phyloP scores from a whole-genome alignment of 2,888 invertebrate genomes.

The Oxystoma pomonae region DNA sequence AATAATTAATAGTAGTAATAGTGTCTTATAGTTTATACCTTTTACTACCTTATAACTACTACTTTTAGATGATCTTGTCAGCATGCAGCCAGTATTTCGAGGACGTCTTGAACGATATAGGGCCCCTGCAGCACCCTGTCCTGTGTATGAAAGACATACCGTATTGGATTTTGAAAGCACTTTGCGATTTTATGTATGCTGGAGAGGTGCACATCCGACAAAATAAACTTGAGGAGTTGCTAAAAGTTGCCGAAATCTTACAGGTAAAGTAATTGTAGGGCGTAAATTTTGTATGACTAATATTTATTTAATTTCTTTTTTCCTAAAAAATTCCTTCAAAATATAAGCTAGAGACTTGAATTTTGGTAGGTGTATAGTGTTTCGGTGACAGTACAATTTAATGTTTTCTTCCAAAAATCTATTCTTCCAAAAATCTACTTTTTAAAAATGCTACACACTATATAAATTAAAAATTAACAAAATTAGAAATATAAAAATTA shows the following conservation, averaged over 20 bases:
- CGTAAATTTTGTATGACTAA: neutral
- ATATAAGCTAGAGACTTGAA: neutral
- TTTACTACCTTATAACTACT: too few relatives aligned
- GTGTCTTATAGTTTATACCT: too few relatives aligned
- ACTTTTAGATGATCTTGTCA: conserved; percentile 50
- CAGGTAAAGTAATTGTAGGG: conserved; percentile 36
- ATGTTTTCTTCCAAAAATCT: too few relatives aligned
- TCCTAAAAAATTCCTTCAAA: neutral
- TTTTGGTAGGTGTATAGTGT: too few relatives aligned
- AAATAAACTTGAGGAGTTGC: conserved; percentile 47
- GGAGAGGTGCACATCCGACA: conserved; percentile 52
- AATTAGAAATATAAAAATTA: too few relatives aligned
- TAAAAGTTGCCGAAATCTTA: conserved; percentile 49
- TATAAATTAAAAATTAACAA: too few relatives aligned
- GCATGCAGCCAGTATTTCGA: conserved; percentile 53
- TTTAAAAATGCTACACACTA: too few relatives aligned
- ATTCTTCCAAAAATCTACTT: too few relatives aligned
- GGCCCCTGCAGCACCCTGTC: conserved; percentile 49
- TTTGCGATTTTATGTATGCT: conserved; percentile 53
- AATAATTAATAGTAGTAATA: too few relatives aligned
- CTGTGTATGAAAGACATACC: conserved; percentile 50
- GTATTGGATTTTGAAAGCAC: conserved; percentile 50
- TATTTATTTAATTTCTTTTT: conserved; percentile 8
- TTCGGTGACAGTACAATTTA: too few relatives aligned
- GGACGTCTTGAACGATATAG: conserved; percentile 46